phyloP scores from a whole-genome alignment of 1,140 invertebrate species.

The Cyclargus thomasi region DNA sequence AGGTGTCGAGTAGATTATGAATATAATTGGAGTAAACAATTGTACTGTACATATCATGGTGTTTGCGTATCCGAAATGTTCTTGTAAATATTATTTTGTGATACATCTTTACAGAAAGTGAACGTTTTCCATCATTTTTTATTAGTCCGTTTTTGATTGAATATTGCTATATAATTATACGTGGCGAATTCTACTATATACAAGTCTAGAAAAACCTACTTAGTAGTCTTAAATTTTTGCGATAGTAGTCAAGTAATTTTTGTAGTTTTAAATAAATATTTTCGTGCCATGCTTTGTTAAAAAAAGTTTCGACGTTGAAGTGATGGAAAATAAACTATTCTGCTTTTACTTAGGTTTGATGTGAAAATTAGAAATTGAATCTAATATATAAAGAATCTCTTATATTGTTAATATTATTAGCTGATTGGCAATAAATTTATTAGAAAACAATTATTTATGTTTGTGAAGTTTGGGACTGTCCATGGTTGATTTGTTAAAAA shows the following conservation, averaged over 20 bases:
- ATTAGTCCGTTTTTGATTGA: neutral
- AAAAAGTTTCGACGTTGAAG: neutral
- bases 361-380: constrained; percentile 15
- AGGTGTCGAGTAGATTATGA: constrained; percentile 13
- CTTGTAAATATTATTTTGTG: constrained; percentile 59
- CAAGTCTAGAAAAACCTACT: too few species aligned
- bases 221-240: too few species aligned
- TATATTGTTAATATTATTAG: constrained; percentile 55
- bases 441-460: constrained; percentile 27
- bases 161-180: too few species aligned
- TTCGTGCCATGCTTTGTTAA: too few species aligned
- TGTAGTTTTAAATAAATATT: too few species aligned
- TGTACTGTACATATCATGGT: constrained; percentile 64
- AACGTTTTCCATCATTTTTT: neutral
- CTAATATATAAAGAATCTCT: constrained; percentile 51
- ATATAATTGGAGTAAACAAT: constrained; percentile 26
- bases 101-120: constrained; percentile 1
- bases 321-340: constrained; percentile 3
- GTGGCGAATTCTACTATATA: too few species aligned
- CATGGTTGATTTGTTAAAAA: too few species aligned
- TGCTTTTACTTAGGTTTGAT: constrained; percentile 12
- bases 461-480: constrained; percentile 14
- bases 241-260: too few species aligned
- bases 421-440: constrained; percentile 65
- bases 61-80: constrained; percentile 33